These are phyloP conservation scores for Hypolimnas misippus DNA, from an alignment of 2,888 invertebrate genomes.

Conservation along the genomic window DNA sequence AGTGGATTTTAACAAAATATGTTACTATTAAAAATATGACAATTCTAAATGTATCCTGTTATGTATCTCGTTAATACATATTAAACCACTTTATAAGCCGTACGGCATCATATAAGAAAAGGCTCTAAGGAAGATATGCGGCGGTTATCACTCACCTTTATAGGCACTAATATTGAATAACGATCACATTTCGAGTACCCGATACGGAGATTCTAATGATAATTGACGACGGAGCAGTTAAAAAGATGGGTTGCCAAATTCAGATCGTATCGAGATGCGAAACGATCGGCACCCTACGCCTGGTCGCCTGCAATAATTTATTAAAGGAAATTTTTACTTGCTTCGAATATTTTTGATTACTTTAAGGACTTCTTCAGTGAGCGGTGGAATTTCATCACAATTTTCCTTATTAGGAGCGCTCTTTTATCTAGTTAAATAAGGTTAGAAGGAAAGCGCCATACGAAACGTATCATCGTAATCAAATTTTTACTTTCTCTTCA, in stretches of 20 bases:
- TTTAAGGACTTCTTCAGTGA: slow-evolving; percentile 52
- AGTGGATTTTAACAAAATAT: no score
- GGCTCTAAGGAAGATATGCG: slow-evolving; percentile 53
- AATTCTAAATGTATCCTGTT: no score
- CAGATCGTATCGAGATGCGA: slow-evolving; percentile 60
- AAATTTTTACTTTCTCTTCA: slow-evolving; percentile 9
- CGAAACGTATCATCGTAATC: slow-evolving; percentile 17
- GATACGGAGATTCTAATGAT: slow-evolving; percentile 70
- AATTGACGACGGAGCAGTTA: slow-evolving; percentile 73
- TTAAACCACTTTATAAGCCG: slow-evolving; percentile 20
- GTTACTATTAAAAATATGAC: no score
- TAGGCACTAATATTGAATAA: slow-evolving; percentile 79
- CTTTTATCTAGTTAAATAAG: slow-evolving; percentile 39
- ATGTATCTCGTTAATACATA: no score
- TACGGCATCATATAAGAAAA: slow-evolving; percentile 38
- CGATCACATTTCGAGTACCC: slow-evolving; percentile 58
- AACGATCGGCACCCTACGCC: slow-evolving; percentile 45
- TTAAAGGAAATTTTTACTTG: slow-evolving; percentile 50
- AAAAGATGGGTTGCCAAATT: slow-evolving; percentile 74
- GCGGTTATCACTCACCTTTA: slow-evolving; percentile 79
- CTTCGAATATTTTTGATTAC: slow-evolving; percentile 53
- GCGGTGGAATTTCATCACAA: slow-evolving; percentile 42
- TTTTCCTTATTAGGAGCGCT: slow-evolving; percentile 36
- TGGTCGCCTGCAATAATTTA: slow-evolving; percentile 45
- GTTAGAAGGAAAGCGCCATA: slow-evolving; percentile 21